These are phyloP conservation scores for Yponomeuta malinellus DNA, from an alignment of 2,888 invertebrate genomes.

Conservation along the genomic window DNA sequence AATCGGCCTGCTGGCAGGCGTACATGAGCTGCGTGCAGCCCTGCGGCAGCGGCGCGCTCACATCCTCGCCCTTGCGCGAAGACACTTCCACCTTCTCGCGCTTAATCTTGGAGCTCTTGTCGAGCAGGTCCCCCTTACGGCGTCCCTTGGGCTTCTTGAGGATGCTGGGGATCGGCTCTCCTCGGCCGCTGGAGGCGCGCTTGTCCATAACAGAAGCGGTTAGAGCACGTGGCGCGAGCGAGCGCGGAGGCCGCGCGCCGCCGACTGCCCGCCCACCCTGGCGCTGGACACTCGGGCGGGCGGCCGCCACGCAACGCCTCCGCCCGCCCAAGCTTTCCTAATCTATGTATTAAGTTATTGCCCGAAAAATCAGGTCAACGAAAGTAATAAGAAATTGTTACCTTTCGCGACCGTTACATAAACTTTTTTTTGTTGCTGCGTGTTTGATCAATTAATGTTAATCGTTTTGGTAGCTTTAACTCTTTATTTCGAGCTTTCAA, in stretches of 20 bases:
- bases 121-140: constrained; percentile 57
- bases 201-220: constrained; percentile 60
- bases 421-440: background rate
- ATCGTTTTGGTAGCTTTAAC: background rate
- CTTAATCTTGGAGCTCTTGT: constrained; percentile 66
- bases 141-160: constrained; percentile 61
- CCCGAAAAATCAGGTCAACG: constrained; percentile 60
- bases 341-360: constrained; percentile 46
- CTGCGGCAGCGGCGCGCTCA: constrained; percentile 66
- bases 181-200: constrained; percentile 56
- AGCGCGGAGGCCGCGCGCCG: constrained; percentile 68
- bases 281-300: constrained; percentile 27
- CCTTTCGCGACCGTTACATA: constrained; percentile 25
- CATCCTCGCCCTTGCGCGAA: constrained; percentile 48
- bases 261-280: constrained; percentile 52
- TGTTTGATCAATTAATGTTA: background rate
- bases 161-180: constrained; percentile 67
- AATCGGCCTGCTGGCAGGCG: constrained; percentile 92
- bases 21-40: constrained; percentile 93
- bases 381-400: constrained; percentile 21
- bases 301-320: constrained; percentile 28
- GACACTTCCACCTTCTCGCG: constrained; percentile 57
- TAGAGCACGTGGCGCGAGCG: constrained; percentile 45
- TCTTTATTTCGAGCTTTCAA: too few relatives aligned
- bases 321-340: constrained; percentile 38